Percentiles rank a stretch among this genome's conserved stretches.
phyloP scores from a whole-genome alignment of 2,888 invertebrate genomes.

The Palloptera scutellata region DNA sequence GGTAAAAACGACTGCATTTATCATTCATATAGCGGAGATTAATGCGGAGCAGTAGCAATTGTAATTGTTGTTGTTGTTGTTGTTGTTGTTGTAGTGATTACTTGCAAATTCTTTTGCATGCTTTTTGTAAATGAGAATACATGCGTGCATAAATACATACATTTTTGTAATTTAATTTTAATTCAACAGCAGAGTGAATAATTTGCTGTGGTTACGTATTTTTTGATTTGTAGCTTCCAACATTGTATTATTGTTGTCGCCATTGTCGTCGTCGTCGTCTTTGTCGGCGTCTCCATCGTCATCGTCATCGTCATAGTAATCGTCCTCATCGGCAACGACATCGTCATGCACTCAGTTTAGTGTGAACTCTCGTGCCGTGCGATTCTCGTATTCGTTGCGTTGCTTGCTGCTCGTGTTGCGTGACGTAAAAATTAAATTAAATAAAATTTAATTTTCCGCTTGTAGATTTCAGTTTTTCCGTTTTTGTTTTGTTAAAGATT shows the following conservation, averaged over 20 bases:
- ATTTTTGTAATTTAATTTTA: neutral
- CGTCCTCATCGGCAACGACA: neutral
- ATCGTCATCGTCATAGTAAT: neutral
- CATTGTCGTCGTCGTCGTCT: too few species aligned
- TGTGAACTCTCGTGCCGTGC: neutral
- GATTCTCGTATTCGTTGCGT: constrained; percentile 1
- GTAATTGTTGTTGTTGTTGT: too few species aligned
- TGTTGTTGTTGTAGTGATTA: neutral
- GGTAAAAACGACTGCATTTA: too few species aligned
- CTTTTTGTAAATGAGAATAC: neutral
- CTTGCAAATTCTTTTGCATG: neutral
- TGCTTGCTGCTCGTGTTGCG: neutral
- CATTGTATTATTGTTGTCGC: neutral
- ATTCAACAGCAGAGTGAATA: neutral
- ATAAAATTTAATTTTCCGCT: constrained; percentile 32
- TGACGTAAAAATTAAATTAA: constrained; percentile 24
- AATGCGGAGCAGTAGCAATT: too few species aligned
- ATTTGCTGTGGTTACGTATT: neutral
- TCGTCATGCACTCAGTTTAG: neutral
- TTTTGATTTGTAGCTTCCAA: neutral
- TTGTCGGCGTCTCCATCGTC: neutral
- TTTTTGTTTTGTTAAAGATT: neutral
- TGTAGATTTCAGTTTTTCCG: neutral
- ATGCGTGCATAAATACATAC: neutral
- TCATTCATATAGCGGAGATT: too few species aligned